A percentile compares a stretch with the other conserved stretches of the same genome.
phyloP scores from a whole-genome alignment of 2,113 vertebrate genomes.

The Vimba vimba region DNA sequence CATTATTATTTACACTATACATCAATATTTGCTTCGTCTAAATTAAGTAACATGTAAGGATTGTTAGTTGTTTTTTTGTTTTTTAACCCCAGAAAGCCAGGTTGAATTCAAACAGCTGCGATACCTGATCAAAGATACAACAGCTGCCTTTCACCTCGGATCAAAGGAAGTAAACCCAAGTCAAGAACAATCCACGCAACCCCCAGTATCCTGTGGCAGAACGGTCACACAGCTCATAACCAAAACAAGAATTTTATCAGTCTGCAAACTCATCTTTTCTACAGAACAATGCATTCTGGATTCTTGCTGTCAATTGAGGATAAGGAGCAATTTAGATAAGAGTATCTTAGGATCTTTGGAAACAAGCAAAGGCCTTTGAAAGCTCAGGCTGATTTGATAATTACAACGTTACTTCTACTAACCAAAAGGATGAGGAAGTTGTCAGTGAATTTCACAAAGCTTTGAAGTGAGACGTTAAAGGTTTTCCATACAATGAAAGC shows the following conservation, averaged over 20 bases:
- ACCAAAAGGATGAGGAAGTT: slow-evolving; percentile 50
- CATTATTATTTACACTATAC: neutral
- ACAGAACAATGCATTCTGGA: slow-evolving; percentile 69
- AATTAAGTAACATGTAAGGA: too few relatives aligned
- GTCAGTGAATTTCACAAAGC: slow-evolving; percentile 49
- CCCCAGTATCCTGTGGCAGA: slow-evolving; percentile 2
- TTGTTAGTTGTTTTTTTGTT: too few relatives aligned
- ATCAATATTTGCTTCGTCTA: too few relatives aligned
- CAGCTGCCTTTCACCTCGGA: neutral
- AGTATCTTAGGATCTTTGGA: slow-evolving; percentile 72
- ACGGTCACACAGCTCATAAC: slow-evolving; percentile 52
- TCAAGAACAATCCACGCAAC: neutral
- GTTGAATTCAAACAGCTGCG: neutral
- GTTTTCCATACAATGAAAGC: slow-evolving; percentile 39
- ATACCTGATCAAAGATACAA: neutral
- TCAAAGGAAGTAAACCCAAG: neutral
- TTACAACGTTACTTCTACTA: slow-evolving; percentile 39
- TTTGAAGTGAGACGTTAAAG: slow-evolving; percentile 46
- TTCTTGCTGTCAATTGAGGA: slow-evolving; percentile 60
- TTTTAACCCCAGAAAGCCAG: neutral
- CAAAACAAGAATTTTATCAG: slow-evolving; percentile 69
- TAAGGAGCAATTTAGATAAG: slow-evolving; percentile 73
- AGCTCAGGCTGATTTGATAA: slow-evolving; percentile 59
- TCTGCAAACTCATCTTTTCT: slow-evolving; percentile 63
- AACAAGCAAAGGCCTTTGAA: slow-evolving; percentile 55